Evolutionary conservation across 2,888 invertebrate species (phyloP).

Genomic region (Parascotia fuliginaria): DNA sequence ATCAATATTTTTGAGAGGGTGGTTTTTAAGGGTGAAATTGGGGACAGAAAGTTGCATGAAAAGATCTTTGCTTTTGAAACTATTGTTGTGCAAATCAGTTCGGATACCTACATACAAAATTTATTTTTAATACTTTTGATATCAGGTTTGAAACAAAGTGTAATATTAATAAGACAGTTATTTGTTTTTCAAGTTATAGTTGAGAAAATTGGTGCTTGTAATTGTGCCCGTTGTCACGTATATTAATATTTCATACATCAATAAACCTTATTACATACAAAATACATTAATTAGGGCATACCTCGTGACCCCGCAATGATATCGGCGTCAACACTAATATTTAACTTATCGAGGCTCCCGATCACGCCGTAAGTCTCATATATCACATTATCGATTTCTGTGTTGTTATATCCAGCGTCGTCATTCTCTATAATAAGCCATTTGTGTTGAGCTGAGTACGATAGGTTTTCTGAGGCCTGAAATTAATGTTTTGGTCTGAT

Average conservation of each 20-base stretch:
- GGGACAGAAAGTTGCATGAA: too few relatives aligned
- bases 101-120: too few relatives aligned
- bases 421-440: constrained; percentile 58
- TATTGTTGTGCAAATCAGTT: too few relatives aligned
- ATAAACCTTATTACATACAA: not conserved
- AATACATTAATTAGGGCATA: constrained; percentile 2
- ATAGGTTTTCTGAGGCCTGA: constrained; percentile 60
- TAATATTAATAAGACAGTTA: too few relatives aligned
- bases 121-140: too few relatives aligned
- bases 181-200: too few relatives aligned
- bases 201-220: too few relatives aligned
- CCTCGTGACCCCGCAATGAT: constrained; percentile 43
- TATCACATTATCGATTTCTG: constrained; percentile 8
- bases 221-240: too few relatives aligned
- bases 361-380: constrained; percentile 7
- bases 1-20: too few relatives aligned
- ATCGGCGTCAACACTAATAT: constrained; percentile 63
- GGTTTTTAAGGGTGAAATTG: too few relatives aligned
- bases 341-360: constrained; percentile 40
- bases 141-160: too few relatives aligned
- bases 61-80: too few relatives aligned
- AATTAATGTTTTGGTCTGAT: constrained; percentile 26
- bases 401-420: constrained; percentile 9
- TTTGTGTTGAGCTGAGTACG: constrained; percentile 52
- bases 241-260: not conserved